phyloP scores from a whole-genome alignment of 2,797 vertebrate species.

The Enteromius afrohamiltoni region DNA sequence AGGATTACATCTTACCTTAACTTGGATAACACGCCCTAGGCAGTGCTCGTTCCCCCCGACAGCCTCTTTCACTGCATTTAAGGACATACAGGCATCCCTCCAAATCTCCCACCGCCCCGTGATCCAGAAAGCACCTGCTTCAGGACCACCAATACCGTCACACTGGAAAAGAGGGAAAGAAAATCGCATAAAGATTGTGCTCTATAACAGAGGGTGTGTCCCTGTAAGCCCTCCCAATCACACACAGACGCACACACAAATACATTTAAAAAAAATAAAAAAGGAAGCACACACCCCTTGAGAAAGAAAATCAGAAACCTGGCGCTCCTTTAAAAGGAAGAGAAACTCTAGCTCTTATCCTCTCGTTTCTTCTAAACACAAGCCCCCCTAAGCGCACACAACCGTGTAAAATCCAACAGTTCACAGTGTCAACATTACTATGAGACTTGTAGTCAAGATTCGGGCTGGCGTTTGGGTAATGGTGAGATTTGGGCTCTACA shows the following conservation, averaged over 20 bases:
- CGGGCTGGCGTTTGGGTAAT: neutral
- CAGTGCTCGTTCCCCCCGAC: neutral
- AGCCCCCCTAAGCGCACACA: slow-evolving; percentile 20
- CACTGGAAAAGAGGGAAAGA: slow-evolving; percentile 34
- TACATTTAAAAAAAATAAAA: slow-evolving; percentile 51
- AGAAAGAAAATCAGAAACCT: slow-evolving; percentile 58
- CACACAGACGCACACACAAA: slow-evolving; percentile 40
- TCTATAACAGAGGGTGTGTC: slow-evolving; percentile 76
- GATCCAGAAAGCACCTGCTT: slow-evolving; percentile 48
- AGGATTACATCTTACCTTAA: slow-evolving; percentile 47
- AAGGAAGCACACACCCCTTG: slow-evolving; percentile 77
- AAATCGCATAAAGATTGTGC: slow-evolving; percentile 58
- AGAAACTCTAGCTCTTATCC: slow-evolving; percentile 48
- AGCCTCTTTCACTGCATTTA: neutral
- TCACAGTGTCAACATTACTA: slow-evolving; percentile 6
- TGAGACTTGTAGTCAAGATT: slow-evolving; percentile 54
- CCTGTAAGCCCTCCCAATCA: slow-evolving; percentile 55
- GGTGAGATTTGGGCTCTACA: neutral
- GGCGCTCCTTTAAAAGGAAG: slow-evolving; percentile 45
- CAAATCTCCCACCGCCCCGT: slow-evolving; percentile 4
- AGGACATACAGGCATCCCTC: neutral
- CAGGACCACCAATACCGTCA: slow-evolving; percentile 44
- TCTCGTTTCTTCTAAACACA: slow-evolving; percentile 49
- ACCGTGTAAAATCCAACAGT: slow-evolving; percentile 16
- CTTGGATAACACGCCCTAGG: neutral